Evolutionary conservation across 2,113 vertebrate genomes (phyloP).

Genomic region (Pygoscelis antarcticus): DNA sequence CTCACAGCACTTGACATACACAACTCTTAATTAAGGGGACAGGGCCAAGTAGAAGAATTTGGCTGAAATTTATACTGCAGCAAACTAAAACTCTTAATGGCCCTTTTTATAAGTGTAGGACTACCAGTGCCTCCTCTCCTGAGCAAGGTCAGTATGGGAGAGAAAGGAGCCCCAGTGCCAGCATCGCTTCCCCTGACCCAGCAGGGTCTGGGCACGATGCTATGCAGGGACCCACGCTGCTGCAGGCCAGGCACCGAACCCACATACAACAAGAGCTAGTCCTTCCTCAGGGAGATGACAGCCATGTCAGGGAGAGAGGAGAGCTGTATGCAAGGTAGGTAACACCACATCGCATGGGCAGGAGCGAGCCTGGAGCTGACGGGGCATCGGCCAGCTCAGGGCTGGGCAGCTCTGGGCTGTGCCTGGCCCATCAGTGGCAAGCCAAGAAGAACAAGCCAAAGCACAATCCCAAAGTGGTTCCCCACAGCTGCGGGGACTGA

Average conservation of each 20-base stretch:
- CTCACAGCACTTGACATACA: neutral
- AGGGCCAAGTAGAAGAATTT: neutral
- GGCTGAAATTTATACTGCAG: neutral
- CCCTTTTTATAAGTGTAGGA: neutral
- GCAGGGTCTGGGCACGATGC: rapidly evolving
- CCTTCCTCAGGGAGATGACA: neutral
- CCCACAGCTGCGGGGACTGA: rapidly evolving
- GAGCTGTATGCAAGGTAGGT: neutral
- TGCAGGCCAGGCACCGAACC: neutral
- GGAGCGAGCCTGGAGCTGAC: neutral
- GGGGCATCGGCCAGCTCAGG: neutral
- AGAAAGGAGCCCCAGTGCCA: neutral
- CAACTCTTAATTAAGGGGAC: neutral
- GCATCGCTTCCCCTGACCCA: neutral
- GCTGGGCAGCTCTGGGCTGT: neutral
- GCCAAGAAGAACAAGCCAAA: neutral
- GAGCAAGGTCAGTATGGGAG: neutral
- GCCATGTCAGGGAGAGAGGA: neutral
- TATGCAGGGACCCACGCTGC: neutral
- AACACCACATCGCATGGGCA: neutral
- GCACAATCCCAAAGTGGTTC: neutral
- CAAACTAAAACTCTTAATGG: neutral
- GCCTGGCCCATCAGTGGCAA: neutral
- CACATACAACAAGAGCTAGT: neutral
- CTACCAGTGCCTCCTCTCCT: neutral